A percentile compares a stretch with the other conserved stretches of the same genome.
Evolutionary conservation across 2,113 vertebrate species (phyloP).

Genomic region (Gymnocephalus cernua): DNA sequence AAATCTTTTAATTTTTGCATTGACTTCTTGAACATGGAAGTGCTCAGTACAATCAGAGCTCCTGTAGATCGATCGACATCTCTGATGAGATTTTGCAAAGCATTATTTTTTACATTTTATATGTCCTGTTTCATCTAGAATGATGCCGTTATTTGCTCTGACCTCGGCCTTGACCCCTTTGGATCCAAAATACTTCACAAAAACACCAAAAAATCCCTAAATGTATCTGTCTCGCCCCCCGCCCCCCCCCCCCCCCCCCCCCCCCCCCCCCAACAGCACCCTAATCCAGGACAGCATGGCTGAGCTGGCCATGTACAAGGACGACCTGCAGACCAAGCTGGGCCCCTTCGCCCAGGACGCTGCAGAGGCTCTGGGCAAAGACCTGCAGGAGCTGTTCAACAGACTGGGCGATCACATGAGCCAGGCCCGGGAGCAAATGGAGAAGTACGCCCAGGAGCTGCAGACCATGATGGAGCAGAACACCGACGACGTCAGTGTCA

Average conservation of each 20-base stretch:
- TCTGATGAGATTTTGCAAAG: not conserved
- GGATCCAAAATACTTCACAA: not conserved
- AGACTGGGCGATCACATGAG: slow-evolving; percentile 76
- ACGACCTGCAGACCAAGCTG: slow-evolving; percentile 77
- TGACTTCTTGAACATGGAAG: not conserved
- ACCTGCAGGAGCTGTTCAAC: slow-evolving; percentile 67
- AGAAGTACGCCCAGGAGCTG: slow-evolving; percentile 78
- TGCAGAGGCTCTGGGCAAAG: slow-evolving; percentile 52
- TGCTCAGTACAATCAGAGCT: not conserved
- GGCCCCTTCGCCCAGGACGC: slow-evolving; percentile 75
- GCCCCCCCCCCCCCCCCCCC: no score
- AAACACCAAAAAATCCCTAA: not conserved
- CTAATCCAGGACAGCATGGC: slow-evolving; percentile 83
- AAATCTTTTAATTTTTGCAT: not conserved
- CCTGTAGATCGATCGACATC: not conserved
- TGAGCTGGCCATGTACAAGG: slow-evolving; percentile 77
- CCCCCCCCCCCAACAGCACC: slow-evolving; percentile 61
- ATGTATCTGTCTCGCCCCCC: not conserved
- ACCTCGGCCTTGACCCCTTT: not conserved
- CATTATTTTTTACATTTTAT: not conserved
- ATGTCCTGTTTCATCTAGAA: not conserved
- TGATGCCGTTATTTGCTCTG: not conserved
- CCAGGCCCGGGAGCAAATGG: slow-evolving; percentile 66
- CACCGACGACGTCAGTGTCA: slow-evolving; percentile 64
- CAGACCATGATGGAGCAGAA: slow-evolving; percentile 83